These are phyloP conservation scores for Tolypeutes matacus DNA, from an alignment of 2,797 vertebrate genomes.

Conservation along the genomic window DNA sequence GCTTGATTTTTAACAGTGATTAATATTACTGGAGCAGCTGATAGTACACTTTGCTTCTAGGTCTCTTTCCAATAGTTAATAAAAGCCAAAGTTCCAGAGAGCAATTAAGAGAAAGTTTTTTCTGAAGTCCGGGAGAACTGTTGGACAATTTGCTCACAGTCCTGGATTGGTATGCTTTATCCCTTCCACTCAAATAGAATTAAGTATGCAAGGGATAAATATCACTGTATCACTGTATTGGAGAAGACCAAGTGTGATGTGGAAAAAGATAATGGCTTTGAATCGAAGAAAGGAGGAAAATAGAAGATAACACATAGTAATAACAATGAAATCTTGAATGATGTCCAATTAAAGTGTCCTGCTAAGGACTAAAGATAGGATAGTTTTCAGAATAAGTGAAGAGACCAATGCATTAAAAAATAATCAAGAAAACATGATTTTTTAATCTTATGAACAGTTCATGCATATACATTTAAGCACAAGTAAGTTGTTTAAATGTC, in stretches of 20 bases:
- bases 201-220: neutral
- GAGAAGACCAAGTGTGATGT: neutral
- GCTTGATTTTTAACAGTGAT: neutral
- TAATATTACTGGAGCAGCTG: neutral
- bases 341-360: neutral
- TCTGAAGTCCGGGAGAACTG: conserved; percentile 11
- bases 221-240: neutral
- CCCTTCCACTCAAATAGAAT: conserved; percentile 22
- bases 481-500: neutral
- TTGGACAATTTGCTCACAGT: neutral
- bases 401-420: neutral
- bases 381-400: conserved; percentile 20
- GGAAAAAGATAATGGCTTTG: neutral
- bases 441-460: neutral
- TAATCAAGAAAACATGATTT: neutral
- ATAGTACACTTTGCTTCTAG: neutral
- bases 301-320: conserved; percentile 8
- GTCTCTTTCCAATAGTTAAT: conserved; percentile 39
- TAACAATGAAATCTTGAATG: neutral
- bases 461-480: neutral
- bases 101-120: conserved; percentile 15
- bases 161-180: neutral
- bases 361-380: conserved; percentile 35
- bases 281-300: conserved; percentile 30
- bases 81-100: conserved; percentile 28